Evolutionary conservation across 2,113 vertebrate species (phyloP).

Genomic region (Pygoscelis adeliae): DNA sequence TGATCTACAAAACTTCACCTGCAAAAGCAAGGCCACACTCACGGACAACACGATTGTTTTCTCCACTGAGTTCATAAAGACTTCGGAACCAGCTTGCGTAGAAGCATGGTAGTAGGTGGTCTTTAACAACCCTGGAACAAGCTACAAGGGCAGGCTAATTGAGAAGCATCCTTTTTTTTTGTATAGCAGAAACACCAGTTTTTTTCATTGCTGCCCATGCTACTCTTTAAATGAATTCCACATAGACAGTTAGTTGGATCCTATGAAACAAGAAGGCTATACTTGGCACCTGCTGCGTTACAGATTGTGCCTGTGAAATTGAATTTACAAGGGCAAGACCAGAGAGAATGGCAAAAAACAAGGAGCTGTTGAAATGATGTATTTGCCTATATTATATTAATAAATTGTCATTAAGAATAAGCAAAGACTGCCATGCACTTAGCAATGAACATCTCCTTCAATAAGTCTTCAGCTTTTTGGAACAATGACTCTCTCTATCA

Average conservation of each 20-base stretch:
- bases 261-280: slow-evolving; percentile 49
- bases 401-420: slow-evolving; percentile 9
- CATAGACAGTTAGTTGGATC: slow-evolving; percentile 34
- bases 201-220: background rate
- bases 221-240: slow-evolving; percentile 38
- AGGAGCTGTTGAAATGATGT: background rate
- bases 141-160: background rate
- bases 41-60: background rate
- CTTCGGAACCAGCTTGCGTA: background rate
- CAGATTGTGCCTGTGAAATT: slow-evolving; percentile 55
- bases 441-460: background rate
- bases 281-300: slow-evolving; percentile 50
- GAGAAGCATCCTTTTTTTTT: background rate
- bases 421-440: background rate
- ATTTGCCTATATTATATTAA: slow-evolving; percentile 2
- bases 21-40: background rate
- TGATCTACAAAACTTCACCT: background rate
- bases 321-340: slow-evolving; percentile 54
- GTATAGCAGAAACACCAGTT: background rate
- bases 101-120: background rate
- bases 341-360: slow-evolving; percentile 28
- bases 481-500: background rate
- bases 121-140: background rate
- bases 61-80: background rate
- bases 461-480: background rate